Evolutionary conservation across 2,797 vertebrate genomes (phyloP), one percentile per base, ranked within the genome.

Genomic region (Centroberyx gerrardi): DNA sequence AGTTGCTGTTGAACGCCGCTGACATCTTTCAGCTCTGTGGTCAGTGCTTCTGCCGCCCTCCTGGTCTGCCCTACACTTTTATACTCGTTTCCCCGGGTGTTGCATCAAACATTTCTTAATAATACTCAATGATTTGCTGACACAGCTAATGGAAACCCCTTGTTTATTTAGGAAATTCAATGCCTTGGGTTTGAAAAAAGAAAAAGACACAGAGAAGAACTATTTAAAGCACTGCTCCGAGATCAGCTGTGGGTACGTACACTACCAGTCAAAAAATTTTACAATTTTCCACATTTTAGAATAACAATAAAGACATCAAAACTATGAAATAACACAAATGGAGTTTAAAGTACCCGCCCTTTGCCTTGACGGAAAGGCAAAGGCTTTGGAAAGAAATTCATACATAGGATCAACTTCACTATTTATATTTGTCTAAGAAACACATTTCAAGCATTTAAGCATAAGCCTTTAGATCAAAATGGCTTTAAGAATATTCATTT

Each of bases 11-110:
- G 38, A 85, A 31, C 15, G 0, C 3, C 52, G 58, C 31, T 28
- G 83, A 74, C 83, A 84, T 82, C 14, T 68, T 13, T 49, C 14
- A 44, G 33, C 29, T 71, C 17, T 72, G 40, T 56, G 29, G 1
- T 68, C 18, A 27, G 12, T 10, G 17, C 29, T 40, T 8, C 8
- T n/a, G 33, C 31, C 29, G 61, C 8, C 1, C 22, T 55, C 15
- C 4, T 3, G n/a, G 27, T 64, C 46, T 40, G 62, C 31, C 29
- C 42, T 29, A 36, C 33, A 36, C 33, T 36, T 6, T 22, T 22
- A 22, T 52, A 22, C 18, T 17, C 27, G 28, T 68, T 22, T 13
- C 17, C n/a, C 38, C 5, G 15, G 59, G 31, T 52, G 31, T 14
- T 49, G 36, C 42, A 38, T 49, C 8, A 28, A 38, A 65, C 3